Base-by-base conservation (phyloP, 1,140 invertebrate genomes). In the Acromyrmex heyeri region DNA sequence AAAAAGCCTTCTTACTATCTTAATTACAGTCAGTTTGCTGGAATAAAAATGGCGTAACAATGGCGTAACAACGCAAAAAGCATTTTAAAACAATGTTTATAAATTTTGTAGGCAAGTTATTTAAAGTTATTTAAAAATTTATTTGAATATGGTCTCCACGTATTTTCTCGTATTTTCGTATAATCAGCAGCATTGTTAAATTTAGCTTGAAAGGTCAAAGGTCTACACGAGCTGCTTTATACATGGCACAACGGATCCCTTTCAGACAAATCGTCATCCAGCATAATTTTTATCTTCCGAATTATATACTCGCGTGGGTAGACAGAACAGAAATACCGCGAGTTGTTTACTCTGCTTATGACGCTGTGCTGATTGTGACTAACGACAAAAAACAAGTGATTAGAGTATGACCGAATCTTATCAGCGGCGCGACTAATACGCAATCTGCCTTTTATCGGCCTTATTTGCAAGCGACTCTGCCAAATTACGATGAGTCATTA, bases 361-460 rank as follows among this genome's bases (percentile, higher is more conserved):
- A 48, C n/a, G 55, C n/a, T 53, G 12, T 55, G 79, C 24, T 73
- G 18, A 81, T 81, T 81, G 64, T 81, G 34, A 79, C 12, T 79
- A 34, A 75, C 38, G 55, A 34, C 44, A 62, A 70, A 89, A 89
- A 89, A 65, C 27, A 59, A 82, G 65, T 24, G 86, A 88, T 87
- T 86, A 85, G 59, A 76, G 73, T 61, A 76, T 53, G 48, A 86
- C 30, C 44, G 61, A 91, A 90, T 91, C 88, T 88, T 92, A 87
- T 87, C 85, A 48, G 55, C 5, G 65, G n/a, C 81, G 62, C 87
- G 76, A 89, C 86, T 91, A 67, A 67, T 86, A 85, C 86, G 57
- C 61, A 55, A 75, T 90, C 78, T 79, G 3, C 18, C 30, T 70
- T 27, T 90, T 83, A 89, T 90, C 86, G 53, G 14, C 34, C 34